Evolutionary conservation across 2,113 vertebrate genomes (phyloP).

Genomic region (Capricornis sumatraensis): DNA sequence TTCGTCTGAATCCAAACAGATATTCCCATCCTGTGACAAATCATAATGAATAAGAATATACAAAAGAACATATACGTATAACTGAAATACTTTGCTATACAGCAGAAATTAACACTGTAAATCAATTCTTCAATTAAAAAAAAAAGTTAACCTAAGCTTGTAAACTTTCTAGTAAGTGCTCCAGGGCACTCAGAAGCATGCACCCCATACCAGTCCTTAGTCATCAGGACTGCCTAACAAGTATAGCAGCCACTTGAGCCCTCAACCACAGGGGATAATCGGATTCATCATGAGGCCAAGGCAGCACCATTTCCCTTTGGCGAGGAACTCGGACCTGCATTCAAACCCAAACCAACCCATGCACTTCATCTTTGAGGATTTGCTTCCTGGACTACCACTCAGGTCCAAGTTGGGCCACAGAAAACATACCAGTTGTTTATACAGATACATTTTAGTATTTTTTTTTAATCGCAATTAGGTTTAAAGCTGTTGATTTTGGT

Average conservation of each 20-base stretch:
- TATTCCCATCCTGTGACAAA: background rate
- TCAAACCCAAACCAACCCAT: background rate
- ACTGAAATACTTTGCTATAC: background rate
- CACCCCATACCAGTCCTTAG: background rate
- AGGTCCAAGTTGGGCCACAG: background rate
- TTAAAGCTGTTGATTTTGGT: background rate
- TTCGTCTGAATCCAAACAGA: background rate
- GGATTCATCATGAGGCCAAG: background rate
- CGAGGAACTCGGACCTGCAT: background rate
- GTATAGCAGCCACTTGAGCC: background rate
- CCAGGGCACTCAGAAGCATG: background rate
- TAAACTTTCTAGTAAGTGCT: background rate
- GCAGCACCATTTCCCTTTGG: background rate
- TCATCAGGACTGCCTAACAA: background rate
- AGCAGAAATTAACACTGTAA: background rate
- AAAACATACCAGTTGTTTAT: background rate
- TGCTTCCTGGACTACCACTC: background rate
- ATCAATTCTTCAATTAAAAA: background rate
- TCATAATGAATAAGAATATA: background rate
- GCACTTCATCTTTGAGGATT: background rate
- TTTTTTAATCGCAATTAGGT: background rate
- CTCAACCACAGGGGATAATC: background rate
- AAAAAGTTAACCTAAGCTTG: background rate
- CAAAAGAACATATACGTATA: background rate
- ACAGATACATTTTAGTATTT: background rate